phyloP scores from a whole-genome alignment of 2,797 vertebrate genomes.

The Antrozous pallidus region DNA sequence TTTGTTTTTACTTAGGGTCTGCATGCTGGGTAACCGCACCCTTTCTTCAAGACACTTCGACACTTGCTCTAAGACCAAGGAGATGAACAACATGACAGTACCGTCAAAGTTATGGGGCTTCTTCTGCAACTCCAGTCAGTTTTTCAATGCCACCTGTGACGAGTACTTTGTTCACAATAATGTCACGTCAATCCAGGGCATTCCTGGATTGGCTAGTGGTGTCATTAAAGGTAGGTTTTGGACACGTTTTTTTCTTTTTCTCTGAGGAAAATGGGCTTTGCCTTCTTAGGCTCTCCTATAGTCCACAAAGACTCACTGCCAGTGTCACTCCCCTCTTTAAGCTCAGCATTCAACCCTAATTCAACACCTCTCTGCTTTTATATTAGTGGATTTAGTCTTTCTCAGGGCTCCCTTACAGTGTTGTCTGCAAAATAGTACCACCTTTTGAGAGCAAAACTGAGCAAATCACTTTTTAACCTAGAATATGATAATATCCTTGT shows the following conservation, averaged over 20 bases:
- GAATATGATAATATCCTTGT: not conserved
- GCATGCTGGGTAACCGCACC: slow-evolving; percentile 91
- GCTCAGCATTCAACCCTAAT: not conserved
- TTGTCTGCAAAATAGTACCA: not conserved
- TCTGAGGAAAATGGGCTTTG: slow-evolving; percentile 4
- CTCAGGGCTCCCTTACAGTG: not conserved
- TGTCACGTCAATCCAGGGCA: slow-evolving; percentile 85
- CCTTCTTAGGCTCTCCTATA: not conserved
- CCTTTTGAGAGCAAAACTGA: not conserved
- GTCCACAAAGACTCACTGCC: not conserved
- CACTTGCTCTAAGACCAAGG: slow-evolving; percentile 84
- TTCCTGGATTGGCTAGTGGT: slow-evolving; percentile 90
- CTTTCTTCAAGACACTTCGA: slow-evolving; percentile 84
- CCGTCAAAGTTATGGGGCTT: slow-evolving; percentile 85
- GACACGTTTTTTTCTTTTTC: not conserved
- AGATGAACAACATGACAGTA: slow-evolving; percentile 76
- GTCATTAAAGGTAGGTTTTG: slow-evolving; percentile 85
- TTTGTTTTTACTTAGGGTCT: slow-evolving; percentile 84
- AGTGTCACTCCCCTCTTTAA: not conserved
- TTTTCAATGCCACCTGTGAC: slow-evolving; percentile 87
- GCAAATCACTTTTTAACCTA: slow-evolving; percentile 21
- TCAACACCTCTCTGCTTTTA: slow-evolving; percentile 18
- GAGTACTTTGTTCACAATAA: slow-evolving; percentile 88
- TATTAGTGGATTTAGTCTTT: not conserved
- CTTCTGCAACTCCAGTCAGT: slow-evolving; percentile 84